phyloP scores from a whole-genome alignment of 2,113 vertebrate species.

The Micronycteris hirsuta region DNA sequence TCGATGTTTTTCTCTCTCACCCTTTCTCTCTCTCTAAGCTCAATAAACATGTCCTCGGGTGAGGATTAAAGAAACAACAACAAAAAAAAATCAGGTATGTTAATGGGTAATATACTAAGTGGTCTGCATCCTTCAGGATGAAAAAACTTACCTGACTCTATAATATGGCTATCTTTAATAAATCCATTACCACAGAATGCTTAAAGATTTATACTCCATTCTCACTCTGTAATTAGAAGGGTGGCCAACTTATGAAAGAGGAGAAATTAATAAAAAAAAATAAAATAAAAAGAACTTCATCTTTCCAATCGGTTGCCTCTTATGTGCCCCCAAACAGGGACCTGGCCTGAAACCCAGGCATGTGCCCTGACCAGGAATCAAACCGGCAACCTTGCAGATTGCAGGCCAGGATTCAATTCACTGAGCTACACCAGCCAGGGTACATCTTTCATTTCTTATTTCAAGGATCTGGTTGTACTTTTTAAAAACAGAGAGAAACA shows the following conservation, averaged over 20 bases:
- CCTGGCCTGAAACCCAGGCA: too few species aligned
- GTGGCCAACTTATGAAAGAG: not conserved
- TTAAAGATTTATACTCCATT: not conserved
- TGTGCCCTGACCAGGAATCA: too few species aligned
- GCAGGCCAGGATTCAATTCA: too few species aligned
- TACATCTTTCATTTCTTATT: not conserved
- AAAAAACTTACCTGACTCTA: not conserved
- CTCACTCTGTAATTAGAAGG: conserved; percentile 20
- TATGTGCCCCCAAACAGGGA: too few species aligned
- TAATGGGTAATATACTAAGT: not conserved
- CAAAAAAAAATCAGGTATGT: not conserved
- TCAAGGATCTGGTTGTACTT: not conserved
- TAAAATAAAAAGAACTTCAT: not conserved
- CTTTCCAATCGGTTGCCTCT: not conserved
- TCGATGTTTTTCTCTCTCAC: too few species aligned
- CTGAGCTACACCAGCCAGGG: too few species aligned
- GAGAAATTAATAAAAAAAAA: not conserved
- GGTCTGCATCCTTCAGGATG: not conserved
- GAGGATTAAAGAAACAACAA: too few species aligned
- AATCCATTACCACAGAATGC: not conserved
- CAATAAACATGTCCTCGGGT: too few species aligned
- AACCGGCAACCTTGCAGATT: too few species aligned
- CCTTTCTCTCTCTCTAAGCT: too few species aligned
- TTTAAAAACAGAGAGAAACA: not conserved
- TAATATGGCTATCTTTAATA: not conserved